Evolutionary conservation across 2,113 vertebrate genomes (phyloP).

Genomic region (Lycocorax pyrrhopterus): DNA sequence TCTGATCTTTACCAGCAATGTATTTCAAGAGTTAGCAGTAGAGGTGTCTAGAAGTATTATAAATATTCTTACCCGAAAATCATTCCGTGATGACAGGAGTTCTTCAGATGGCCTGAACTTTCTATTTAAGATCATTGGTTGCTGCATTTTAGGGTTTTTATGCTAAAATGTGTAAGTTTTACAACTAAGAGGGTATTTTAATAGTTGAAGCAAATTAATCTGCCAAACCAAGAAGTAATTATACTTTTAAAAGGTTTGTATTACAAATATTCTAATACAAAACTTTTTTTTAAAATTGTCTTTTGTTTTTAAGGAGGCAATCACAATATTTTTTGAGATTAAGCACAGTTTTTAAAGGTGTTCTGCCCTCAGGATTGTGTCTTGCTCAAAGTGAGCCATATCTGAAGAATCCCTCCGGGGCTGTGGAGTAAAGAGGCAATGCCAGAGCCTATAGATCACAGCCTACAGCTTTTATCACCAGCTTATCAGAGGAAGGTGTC

Average conservation of each 20-base stretch:
- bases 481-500: conserved; percentile 77
- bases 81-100: background rate
- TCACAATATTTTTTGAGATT: background rate
- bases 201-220: background rate
- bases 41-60: background rate
- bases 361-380: background rate
- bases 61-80: background rate
- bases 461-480: conserved; percentile 71
- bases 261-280: background rate
- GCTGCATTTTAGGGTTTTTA: background rate
- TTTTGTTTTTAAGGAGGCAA: background rate
- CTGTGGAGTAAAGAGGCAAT: conserved; percentile 16
- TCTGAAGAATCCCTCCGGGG: conserved; percentile 11
- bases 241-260: background rate
- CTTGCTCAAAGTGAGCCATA: conserved; percentile 6
- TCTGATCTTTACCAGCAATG: background rate
- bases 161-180: background rate
- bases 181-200: background rate
- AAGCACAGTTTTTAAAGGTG: background rate
- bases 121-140: background rate
- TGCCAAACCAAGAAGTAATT: background rate
- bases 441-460: conserved; percentile 67
- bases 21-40: background rate
- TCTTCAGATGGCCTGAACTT: background rate
- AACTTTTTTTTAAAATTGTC: background rate